Base-by-base conservation (phyloP, 2,888 invertebrate genomes). In the Mongoloraphidia duomilia region DNA sequence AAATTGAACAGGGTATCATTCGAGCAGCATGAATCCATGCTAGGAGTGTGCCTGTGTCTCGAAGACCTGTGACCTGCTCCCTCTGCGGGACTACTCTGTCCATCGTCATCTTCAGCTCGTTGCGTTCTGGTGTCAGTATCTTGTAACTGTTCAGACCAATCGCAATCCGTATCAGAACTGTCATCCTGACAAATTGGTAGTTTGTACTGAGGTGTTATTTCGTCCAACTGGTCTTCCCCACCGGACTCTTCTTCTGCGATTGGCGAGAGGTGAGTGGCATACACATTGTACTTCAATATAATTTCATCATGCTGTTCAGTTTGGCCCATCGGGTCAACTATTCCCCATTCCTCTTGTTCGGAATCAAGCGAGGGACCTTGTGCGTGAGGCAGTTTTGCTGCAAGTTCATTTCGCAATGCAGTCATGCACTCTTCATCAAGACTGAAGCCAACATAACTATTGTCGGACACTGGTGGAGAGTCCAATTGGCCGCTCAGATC, bases 361-460 rank as follows among this genome's bases (percentile, higher is more conserved):
- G 42, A 37, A 26, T 48, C 48, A n/a, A 48, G 17, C 2, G 37
- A 8, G 12, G 47, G 47, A 9, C 41, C 41, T 67, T 81, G 81
- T 43, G 81, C 81, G 50, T 79, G 71, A 9, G 84, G 83, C 54
- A 84, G 67, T 63, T 84, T 84, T 57, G 80, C 73, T 56, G 79
- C 71, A 41, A 84, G 63, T 62, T 84, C 84, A 57, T 80, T 82
- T 51, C 84, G 68, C 51, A 84, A 72, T 1, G 83, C 83, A 38
- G 78, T 72, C 57, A 83, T 80, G 55, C 80, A 79, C 59, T 82
- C 83, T 58, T 82, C 82, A 58, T 84, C 81, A 51, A 82, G 66
- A 13, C 72, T 73, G 50, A 78, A 74, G 1, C 74, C 72, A 14
- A 77, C 76, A 53, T 77, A 75, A 41, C 64, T 65, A 52, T 51